Conservation (phyloP, 2,888 invertebrate species). For the Nysson spinosus region DNA sequence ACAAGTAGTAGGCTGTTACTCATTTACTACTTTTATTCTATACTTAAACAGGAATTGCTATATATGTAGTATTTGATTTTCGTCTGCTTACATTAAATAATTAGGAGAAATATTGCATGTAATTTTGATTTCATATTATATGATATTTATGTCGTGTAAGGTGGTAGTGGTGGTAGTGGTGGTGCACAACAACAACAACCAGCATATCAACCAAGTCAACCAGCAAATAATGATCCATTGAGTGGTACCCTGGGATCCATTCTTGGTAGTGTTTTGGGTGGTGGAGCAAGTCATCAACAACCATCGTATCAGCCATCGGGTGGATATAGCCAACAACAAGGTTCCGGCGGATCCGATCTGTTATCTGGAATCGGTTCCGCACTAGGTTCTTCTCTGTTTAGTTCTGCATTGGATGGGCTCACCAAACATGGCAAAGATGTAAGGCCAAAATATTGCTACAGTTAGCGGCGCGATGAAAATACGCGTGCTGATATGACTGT, state of each 20-base stretch:
- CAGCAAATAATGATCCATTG: conserved; percentile 60
- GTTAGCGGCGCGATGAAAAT: too few relatives aligned
- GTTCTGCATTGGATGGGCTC: conserved; percentile 70
- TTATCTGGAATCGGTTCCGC: conserved; percentile 69
- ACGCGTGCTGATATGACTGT: too few relatives aligned
- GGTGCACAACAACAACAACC: too few relatives aligned
- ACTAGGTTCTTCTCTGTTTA: conserved; percentile 67
- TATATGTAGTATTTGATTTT: too few relatives aligned
- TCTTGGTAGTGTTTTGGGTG: conserved; percentile 71
- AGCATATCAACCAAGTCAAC: conserved; percentile 43
- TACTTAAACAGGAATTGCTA: not conserved
- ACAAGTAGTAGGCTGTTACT: conserved; percentile 7
- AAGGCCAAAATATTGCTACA: conserved; percentile 45
- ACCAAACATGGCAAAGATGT: conserved; percentile 69
- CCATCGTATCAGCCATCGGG: conserved; percentile 67
- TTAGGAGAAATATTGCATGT: too few relatives aligned
- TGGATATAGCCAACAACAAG: conserved; percentile 46
- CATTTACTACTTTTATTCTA: not conserved
- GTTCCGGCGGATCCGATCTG: conserved; percentile 62
- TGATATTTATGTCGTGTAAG: conserved; percentile 19
- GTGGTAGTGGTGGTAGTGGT: conserved; percentile 37
- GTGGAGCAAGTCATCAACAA: conserved; percentile 59
- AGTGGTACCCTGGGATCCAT: conserved; percentile 69
- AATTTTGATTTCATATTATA: not conserved
- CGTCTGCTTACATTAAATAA: too few relatives aligned